A percentile compares a stretch with the other conserved stretches of the same genome.
These are phyloP conservation scores for Paracanthobrama guichenoti DNA, from an alignment of 2,113 vertebrate genomes.

Conservation along the genomic window DNA sequence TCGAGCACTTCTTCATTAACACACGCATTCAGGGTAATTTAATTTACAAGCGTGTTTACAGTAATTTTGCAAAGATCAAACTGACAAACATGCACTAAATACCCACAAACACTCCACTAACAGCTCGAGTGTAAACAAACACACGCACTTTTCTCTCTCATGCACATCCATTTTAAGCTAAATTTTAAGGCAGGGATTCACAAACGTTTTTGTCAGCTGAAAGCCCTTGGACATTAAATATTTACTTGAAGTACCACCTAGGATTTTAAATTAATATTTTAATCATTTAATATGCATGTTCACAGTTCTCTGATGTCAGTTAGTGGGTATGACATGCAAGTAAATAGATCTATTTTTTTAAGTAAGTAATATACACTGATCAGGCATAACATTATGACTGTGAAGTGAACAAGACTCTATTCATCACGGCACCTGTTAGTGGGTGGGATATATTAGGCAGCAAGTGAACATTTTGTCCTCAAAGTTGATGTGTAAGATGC, in stretches of 20 bases:
- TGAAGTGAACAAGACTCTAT: too few species aligned
- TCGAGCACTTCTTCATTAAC: conserved; percentile 34
- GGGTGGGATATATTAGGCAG: too few species aligned
- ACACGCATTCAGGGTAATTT: conserved; percentile 47
- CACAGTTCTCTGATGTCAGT: too few species aligned
- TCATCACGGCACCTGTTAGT: too few species aligned
- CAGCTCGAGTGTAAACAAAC: neutral
- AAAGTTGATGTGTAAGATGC: too few species aligned
- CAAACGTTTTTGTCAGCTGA: neutral
- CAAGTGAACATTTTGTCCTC: too few species aligned
- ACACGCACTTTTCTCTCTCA: conserved; percentile 46
- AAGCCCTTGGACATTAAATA: neutral
- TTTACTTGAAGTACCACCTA: neutral
- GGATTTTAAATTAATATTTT: neutral
- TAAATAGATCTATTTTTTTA: too few species aligned
- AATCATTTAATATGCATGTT: neutral
- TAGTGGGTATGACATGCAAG: too few species aligned
- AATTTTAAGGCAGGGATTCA: neutral
- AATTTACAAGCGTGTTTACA: conserved; percentile 39
- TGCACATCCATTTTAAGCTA: neutral
- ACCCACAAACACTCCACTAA: conserved; percentile 28
- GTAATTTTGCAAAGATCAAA: conserved; percentile 43
- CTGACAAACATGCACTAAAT: conserved; percentile 44
- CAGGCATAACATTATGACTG: too few species aligned
- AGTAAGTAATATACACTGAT: too few species aligned